These are phyloP conservation scores for Onchidella celtica DNA, from an alignment of 2,888 invertebrate genomes.

Conservation along the genomic window DNA sequence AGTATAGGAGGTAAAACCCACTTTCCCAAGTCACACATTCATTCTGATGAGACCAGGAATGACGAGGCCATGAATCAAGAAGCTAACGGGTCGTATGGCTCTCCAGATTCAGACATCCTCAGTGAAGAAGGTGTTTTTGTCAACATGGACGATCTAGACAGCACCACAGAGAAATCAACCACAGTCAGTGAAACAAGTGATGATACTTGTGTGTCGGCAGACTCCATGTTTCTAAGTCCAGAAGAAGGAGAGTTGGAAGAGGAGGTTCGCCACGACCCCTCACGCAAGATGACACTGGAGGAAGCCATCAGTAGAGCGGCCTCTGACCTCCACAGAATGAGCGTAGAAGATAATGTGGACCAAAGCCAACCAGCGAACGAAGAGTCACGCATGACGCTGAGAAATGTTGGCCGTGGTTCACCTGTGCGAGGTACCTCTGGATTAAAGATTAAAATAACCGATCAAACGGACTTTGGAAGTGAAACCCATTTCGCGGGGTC, in stretches of 20 bases:
- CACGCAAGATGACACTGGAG: conserved; percentile 35
- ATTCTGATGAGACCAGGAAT: background rate
- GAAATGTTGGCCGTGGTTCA: conserved; percentile 1
- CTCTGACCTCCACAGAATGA: conserved; percentile 38
- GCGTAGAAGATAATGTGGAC: background rate
- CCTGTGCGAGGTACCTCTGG: background rate
- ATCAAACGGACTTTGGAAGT: background rate
- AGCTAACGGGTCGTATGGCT: conserved; percentile 22
- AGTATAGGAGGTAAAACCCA: conserved; percentile 2
- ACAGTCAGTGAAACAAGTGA: conserved; percentile 56
- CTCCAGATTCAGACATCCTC: conserved; percentile 52
- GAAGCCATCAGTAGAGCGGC: conserved; percentile 44
- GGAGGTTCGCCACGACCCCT: conserved; percentile 7
- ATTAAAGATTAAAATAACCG: conserved; percentile 32
- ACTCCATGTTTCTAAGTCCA: conserved; percentile 56
- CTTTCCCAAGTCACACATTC: background rate
- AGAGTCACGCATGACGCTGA: background rate
- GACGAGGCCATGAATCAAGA: background rate
- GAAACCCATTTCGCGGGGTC: conserved; percentile 32
- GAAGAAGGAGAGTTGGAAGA: conserved; percentile 44
- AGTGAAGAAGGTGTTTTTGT: conserved; percentile 72
- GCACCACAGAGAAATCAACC: background rate
- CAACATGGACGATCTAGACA: conserved; percentile 59
- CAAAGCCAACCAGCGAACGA: background rate
- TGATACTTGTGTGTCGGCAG: conserved; percentile 52